Percentiles rank a stretch among this genome's conserved stretches.
phyloP scores from a whole-genome alignment of 2,797 vertebrate genomes.

The Morelia viridis region DNA sequence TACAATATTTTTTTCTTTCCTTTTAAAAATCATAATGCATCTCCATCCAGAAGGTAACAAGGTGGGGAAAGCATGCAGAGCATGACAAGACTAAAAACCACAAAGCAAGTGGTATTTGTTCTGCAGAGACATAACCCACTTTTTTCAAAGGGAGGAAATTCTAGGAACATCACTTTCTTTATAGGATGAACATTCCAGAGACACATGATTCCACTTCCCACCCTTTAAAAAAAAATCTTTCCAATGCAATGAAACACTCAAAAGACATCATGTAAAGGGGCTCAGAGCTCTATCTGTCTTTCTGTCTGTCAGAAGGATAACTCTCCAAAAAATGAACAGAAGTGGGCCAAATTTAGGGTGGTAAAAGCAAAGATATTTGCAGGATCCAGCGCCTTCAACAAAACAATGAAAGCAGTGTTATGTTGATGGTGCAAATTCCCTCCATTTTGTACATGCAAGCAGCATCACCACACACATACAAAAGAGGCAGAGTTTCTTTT shows the following conservation, averaged over 20 bases:
- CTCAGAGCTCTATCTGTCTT: background rate
- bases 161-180: background rate
- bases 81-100: background rate
- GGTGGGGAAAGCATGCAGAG: background rate
- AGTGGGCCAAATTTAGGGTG: background rate
- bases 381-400: background rate
- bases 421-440: background rate
- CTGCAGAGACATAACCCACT: background rate
- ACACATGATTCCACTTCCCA: background rate
- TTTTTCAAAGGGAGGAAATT: background rate
- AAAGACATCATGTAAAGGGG: background rate
- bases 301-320: background rate
- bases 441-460: background rate
- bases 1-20: background rate
- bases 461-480: background rate
- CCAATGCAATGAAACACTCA: background rate
- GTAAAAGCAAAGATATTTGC: background rate
- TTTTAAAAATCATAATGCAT: background rate
- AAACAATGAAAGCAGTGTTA: background rate
- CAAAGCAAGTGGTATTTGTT: background rate
- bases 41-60: background rate
- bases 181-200: background rate
- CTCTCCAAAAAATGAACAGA: background rate
- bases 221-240: background rate
- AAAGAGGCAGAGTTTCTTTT: background rate